Percentiles rank a stretch among this genome's conserved stretches.
These are phyloP conservation scores for Tricholauxania praeusta DNA, from an alignment of 2,888 invertebrate genomes.

Conservation along the genomic window DNA sequence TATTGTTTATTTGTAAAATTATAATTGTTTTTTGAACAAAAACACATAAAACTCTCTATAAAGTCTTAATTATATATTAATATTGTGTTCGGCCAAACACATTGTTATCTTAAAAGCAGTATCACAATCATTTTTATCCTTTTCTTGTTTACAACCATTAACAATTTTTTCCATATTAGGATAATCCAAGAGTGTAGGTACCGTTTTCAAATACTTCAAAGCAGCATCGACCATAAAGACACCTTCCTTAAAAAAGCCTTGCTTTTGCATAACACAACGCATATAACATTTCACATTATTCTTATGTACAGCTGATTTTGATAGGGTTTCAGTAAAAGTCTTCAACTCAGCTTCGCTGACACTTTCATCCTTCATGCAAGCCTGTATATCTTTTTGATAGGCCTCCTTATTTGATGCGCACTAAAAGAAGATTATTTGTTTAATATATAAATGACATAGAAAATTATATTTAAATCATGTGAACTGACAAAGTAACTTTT, in stretches of 20 bases:
- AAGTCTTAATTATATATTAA: too few species aligned
- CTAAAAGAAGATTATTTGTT: neutral
- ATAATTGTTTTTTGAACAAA: too few species aligned
- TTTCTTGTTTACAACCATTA: conserved; percentile 55
- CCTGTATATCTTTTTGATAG: conserved; percentile 16
- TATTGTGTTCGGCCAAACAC: conserved; percentile 48
- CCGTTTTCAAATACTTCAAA: conserved; percentile 45
- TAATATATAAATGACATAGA: too few species aligned
- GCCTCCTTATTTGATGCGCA: neutral
- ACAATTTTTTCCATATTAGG: conserved; percentile 52
- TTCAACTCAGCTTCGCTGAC: conserved; percentile 51
- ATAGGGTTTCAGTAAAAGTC: conserved; percentile 45
- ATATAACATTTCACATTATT: conserved; percentile 58
- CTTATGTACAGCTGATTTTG: conserved; percentile 49
- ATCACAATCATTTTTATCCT: conserved; percentile 59
- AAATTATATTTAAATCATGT: too few species aligned
- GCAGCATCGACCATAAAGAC: conserved; percentile 51
- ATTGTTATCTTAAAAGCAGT: conserved; percentile 58
- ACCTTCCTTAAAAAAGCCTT: conserved; percentile 56
- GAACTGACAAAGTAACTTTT: too few species aligned
- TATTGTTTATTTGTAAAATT: too few species aligned
- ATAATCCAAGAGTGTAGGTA: conserved; percentile 51
- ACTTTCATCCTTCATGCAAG: conserved; percentile 53
- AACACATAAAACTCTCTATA: too few species aligned
- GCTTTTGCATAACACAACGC: conserved; percentile 60